Evolutionary conservation across 2,888 invertebrate species (phyloP).

Genomic region (Spicauda simplicius): DNA sequence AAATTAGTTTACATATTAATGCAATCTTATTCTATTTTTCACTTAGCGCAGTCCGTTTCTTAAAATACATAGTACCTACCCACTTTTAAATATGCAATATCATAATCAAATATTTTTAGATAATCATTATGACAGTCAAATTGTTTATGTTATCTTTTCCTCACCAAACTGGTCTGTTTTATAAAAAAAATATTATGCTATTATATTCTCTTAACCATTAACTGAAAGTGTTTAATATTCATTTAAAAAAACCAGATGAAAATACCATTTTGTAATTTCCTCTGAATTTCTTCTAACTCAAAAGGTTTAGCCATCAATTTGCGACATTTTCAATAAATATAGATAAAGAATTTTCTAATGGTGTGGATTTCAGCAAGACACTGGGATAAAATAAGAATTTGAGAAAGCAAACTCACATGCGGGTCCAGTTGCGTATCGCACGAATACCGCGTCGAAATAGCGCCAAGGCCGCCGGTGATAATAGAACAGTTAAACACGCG

Average conservation of each 20-base stretch:
- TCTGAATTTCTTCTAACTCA: too few relatives aligned
- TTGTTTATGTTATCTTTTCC: too few relatives aligned
- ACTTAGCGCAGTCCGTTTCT: background rate
- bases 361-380: background rate
- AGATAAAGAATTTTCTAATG: background rate
- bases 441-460: conserved; percentile 60
- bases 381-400: conserved; percentile 5
- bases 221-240: too few relatives aligned
- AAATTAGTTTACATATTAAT: background rate
- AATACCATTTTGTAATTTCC: too few relatives aligned
- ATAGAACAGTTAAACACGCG: conserved; percentile 43
- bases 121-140: too few relatives aligned
- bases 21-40: background rate
- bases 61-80: background rate
- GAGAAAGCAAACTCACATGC: conserved; percentile 59
- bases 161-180: too few relatives aligned
- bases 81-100: background rate
- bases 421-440: conserved; percentile 45
- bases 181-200: too few relatives aligned
- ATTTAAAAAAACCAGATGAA: too few relatives aligned
- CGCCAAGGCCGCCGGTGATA: conserved; percentile 56
- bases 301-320: too few relatives aligned
- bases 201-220: too few relatives aligned
- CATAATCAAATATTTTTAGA: too few relatives aligned
- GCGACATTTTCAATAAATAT: background rate